Conservation (phyloP, 1,140 invertebrate species). For the Platyura marginata region DNA sequence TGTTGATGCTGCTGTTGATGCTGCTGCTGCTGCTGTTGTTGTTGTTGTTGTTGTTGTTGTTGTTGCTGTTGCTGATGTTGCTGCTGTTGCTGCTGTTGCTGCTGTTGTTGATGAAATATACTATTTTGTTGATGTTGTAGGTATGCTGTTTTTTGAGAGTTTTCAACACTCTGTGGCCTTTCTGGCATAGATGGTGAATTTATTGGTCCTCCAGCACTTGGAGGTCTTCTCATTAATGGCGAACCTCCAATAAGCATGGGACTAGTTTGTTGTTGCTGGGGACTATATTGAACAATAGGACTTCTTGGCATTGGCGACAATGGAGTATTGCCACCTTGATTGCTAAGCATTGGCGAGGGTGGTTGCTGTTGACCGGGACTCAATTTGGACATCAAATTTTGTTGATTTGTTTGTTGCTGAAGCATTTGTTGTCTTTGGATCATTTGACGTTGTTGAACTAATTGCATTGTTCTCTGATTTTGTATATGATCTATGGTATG, state of each 20-base stretch:
- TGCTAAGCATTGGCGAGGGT: background rate
- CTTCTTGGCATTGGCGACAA: background rate
- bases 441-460: background rate
- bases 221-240: background rate
- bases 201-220: background rate
- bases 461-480: slow-evolving; percentile 7
- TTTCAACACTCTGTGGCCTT: background rate
- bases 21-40: no score
- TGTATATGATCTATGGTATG: slow-evolving; percentile 9
- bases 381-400: background rate
- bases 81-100: slow-evolving; percentile 20
- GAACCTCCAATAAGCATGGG: slow-evolving; percentile 1
- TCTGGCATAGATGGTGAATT: background rate
- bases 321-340: background rate
- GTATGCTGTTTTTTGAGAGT: background rate
- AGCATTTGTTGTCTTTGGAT: slow-evolving; percentile 24
- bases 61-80: slow-evolving; percentile 11
- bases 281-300: background rate
- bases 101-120: background rate
- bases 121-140: background rate
- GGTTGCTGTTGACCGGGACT: background rate
- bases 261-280: background rate
- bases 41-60: slow-evolving; percentile 17
- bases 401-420: slow-evolving; percentile 8
- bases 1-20: no score